Evolutionary conservation across 2,888 invertebrate genomes (phyloP).

Genomic region (Megalurothrips usitatus): DNA sequence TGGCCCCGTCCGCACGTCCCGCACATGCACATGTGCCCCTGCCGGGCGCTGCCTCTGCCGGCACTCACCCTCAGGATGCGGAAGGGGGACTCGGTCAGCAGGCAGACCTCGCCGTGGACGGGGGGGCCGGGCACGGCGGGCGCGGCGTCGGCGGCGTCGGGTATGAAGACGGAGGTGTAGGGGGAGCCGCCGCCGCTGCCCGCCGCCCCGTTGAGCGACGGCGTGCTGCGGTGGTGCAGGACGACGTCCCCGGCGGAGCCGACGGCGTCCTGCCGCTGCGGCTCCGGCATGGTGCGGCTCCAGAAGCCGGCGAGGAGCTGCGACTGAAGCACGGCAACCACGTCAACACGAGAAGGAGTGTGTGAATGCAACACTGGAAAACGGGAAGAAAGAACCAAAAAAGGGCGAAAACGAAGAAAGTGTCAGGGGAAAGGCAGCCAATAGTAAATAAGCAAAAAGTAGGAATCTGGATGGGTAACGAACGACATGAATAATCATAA

Average conservation of each 20-base stretch:
- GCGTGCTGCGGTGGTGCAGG: constrained; percentile 16
- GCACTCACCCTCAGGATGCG: constrained; percentile 64
- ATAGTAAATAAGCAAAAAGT: no score
- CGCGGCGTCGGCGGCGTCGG: not conserved
- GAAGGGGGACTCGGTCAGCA: constrained; percentile 69
- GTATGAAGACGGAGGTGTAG: constrained; percentile 2
- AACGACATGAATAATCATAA: no score
- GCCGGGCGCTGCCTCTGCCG: not conserved
- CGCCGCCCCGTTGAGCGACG: not conserved
- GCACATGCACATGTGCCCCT: not conserved
- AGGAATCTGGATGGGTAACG: no score
- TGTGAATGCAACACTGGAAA: no score
- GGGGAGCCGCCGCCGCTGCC: not conserved
- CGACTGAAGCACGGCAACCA: not conserved
- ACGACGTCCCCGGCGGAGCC: not conserved
- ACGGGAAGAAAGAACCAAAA: no score
- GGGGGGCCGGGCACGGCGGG: constrained; percentile 30
- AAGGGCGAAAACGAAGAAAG: no score
- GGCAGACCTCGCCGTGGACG: constrained; percentile 58
- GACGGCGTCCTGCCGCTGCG: not conserved
- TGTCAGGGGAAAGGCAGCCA: no score
- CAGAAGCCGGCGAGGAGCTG: constrained; percentile 2
- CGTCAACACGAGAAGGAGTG: no score
- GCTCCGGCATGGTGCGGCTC: constrained; percentile 11
- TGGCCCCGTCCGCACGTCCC: not conserved